Base-by-base conservation (phyloP, 2,888 invertebrate species). In the Pyrochroa serraticornis region DNA sequence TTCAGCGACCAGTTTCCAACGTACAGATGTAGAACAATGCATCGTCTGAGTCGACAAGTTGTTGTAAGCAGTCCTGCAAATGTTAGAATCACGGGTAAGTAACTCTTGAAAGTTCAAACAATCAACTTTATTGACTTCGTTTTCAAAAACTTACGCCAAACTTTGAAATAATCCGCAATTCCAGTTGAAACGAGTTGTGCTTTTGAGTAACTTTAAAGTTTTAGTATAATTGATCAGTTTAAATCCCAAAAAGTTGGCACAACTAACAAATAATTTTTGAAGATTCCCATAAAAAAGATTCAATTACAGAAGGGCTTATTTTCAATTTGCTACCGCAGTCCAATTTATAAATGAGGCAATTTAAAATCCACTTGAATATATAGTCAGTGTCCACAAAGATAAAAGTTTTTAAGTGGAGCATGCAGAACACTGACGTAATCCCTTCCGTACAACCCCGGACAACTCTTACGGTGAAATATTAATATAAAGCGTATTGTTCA, bases 11-110 rank as follows among this genome's bases (percentile, higher is more conserved):
- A 88, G 76, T 87, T 87, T 77, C 86, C 86, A 58, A 83, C 85
- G 56, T 90, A 88, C 78, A 84, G 88, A 70, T 89, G 89, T 75
- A 83, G 87, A 67, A 89, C 88, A 66, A 87, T 89, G 85, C 89
- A 89, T 78, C 83, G 87, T 59, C 83, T 90, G 54, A 89, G 89
- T 70, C 82, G 87, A 72, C 87, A 89, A 78, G 85, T 89, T 56
- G 87, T 87, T 62, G 84, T 87, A 66, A 89, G 89, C 74, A 84
- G 85, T 57, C 83, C 88, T 58, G 87, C 88, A 45, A 87, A 85
- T 74, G 84, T 89, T 64, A 81, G 87, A 74, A 86, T 89, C 75
- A 86, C 86, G 75, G 88, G 88, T 87, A 79, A 83, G 83, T 80
- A 71, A 22, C 22, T 22, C 3, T 22, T 22, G 22, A 30, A 34